A percentile compares a stretch with the other conserved stretches of the same genome.
Evolutionary conservation across 2,888 invertebrate species (phyloP).

Genomic region (Tryphoninae sp.): DNA sequence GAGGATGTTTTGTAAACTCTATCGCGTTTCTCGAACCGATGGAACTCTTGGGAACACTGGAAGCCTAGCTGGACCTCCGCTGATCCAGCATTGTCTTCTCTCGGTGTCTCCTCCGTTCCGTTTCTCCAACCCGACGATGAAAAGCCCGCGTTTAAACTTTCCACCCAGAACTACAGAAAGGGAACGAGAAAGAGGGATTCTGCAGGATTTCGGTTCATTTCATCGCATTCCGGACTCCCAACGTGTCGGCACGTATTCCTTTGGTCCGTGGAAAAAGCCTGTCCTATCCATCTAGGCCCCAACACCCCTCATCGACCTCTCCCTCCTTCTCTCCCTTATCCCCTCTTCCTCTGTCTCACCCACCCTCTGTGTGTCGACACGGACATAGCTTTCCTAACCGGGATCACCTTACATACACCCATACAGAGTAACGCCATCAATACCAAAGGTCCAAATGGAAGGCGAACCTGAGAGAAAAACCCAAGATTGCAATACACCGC

Average conservation of each 20-base stretch:
- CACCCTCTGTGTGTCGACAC: constrained; percentile 14
- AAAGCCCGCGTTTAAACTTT: constrained; percentile 1
- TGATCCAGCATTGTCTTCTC: constrained; percentile 44
- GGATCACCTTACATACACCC: constrained; percentile 55
- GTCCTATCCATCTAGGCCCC: background rate
- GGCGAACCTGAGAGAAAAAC: constrained; percentile 34
- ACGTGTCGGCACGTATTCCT: constrained; percentile 55
- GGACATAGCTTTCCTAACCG: constrained; percentile 19
- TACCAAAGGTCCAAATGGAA: constrained; percentile 41
- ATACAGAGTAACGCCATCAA: constrained; percentile 20
- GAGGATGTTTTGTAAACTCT: constrained; percentile 65
- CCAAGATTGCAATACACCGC: constrained; percentile 49
- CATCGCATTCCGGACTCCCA: constrained; percentile 50
- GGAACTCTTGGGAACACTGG: constrained; percentile 40
- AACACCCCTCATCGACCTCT: background rate
- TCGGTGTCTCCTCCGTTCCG: constrained; percentile 26
- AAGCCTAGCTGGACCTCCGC: constrained; percentile 33
- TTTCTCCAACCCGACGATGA: constrained; percentile 13
- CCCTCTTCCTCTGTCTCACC: too few species aligned
- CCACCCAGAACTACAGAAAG: constrained; percentile 16
- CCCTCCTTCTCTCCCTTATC: background rate
- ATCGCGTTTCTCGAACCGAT: constrained; percentile 48
- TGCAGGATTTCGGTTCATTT: constrained; percentile 53
- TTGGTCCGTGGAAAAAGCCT: constrained; percentile 37
- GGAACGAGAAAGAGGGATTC: constrained; percentile 17